Base-by-base conservation (phyloP, 1,140 invertebrate genomes). In the Sycobia sp. region DNA sequence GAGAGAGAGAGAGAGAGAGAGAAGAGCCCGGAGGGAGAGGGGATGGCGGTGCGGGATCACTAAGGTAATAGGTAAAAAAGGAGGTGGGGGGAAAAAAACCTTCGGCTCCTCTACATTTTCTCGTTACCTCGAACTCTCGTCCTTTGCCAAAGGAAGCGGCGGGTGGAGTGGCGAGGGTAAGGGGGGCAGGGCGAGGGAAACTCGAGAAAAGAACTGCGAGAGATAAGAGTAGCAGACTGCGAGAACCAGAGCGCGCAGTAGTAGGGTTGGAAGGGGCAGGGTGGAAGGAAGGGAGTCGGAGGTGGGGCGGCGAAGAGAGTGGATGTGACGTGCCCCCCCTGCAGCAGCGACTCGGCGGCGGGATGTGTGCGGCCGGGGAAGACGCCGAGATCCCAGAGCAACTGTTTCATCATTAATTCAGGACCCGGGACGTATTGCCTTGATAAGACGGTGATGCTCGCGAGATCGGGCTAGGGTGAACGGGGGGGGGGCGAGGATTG, bases 401-500 rank as follows among this genome's bases (percentile, higher is more conserved):
- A 41, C 57, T 41, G 47, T 50, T 50, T 49, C 36, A 50, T 59
- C 34, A 50, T 39, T 59, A 50, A 59, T 41, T 50, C 46, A 50
- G 16, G 10, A 13, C 16, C 32, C n/a, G 38, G 32, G 13, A 47
- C 22, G 22, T 47, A 58, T 23, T 36, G 18, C 29, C 41, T 58
- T 58, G 44, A 47, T 58, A 47, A 46, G 18, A 47, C 43, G 32
- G 13, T 27, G 43, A 58, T 58, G 34, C 14, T 56, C 27, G 4
- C 23, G 23, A 25, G 47, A 50, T 39, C 44, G 22, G 34, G 4
- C 34, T n/a, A n/a, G n/a, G n/a, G n/a, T n/a, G n/a, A n/a, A n/a
- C n/a, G n/a, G n/a, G n/a, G n/a, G n/a, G n/a, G n/a, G n/a, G n/a
- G n/a, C n/a, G n/a, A n/a, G n/a, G 34, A 59, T 59, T 41, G 34